Evolutionary conservation across 2,888 invertebrate genomes (phyloP), one percentile per base, ranked within the genome.

Genomic region (Neoscelio sp.): DNA sequence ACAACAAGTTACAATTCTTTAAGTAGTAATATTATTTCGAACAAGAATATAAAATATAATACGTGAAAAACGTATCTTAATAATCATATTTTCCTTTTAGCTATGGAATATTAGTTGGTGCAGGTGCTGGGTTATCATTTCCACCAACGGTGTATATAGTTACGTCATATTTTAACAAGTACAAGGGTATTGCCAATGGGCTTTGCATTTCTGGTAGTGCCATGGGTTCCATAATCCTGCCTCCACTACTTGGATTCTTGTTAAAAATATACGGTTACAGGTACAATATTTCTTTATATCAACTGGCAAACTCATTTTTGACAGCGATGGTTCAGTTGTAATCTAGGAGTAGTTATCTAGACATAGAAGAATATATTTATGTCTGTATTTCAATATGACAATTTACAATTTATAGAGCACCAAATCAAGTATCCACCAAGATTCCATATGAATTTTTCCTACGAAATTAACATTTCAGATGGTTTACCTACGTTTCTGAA

Each of bases 111-210:
- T 91, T 96, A 87, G 95, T 96, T 15, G 97, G 97, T 78, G 94
- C 94, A 33, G 97, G 97, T 4, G 96, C 96, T 0, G 97, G 97
- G 0, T 91, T 97, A 5, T 94, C 96, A 0, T 97, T 97, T 91
- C 97, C 97, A 0, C 96, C 97, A 1, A 97, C 97, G 0, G 96
- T 97, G 28, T 96, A 97, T 91, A 96, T 97, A 83, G 96, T 97
- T 81, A 96, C 96, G 54, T 96, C 96, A 73, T 97, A 97, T 91
- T 97, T 97, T 90, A 94, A 95, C 38, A 93, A 94, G 46, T 91
- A 94, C 6, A 92, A 96, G 42, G 97, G 97, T 0, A 92, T 97
- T 8, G 97, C 97, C 40, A 97, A 97, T 90, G 97, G 97, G 0
- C 93, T 97, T 15, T 97, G 97, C 85, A 96, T 97, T 91, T 96